Conservation (phyloP, 2,797 vertebrate species). For the Periparus ater region DNA sequence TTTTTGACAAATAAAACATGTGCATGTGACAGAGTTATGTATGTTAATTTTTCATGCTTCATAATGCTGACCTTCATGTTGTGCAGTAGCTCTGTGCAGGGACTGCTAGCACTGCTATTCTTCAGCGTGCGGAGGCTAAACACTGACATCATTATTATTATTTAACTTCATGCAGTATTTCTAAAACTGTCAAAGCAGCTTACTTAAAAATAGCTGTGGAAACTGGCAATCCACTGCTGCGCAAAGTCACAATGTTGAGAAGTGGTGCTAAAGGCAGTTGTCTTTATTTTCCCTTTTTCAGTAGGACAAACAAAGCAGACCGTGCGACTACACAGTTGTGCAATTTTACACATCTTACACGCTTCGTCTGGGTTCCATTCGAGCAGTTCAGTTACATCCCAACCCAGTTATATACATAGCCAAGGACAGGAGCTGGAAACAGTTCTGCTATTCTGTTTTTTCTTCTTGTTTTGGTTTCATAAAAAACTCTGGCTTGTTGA, state of each 20-base stretch:
- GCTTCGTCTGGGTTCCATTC: background rate
- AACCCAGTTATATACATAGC: background rate
- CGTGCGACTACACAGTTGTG: background rate
- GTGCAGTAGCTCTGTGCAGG: background rate
- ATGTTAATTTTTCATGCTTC: conserved; percentile 47
- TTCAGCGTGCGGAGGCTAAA: conserved; percentile 36
- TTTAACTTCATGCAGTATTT: conserved; percentile 45
- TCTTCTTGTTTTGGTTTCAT: conserved; percentile 77
- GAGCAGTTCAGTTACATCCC: background rate
- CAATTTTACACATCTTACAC: background rate
- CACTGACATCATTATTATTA: conserved; percentile 50
- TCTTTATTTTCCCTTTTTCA: conserved; percentile 71
- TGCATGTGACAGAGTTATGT: conserved; percentile 58
- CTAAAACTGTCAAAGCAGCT: conserved; percentile 33
- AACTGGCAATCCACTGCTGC: background rate
- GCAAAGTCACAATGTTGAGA: conserved; percentile 44
- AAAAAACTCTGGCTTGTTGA: conserved; percentile 87
- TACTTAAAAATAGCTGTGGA: conserved; percentile 39
- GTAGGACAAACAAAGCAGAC: conserved; percentile 8
- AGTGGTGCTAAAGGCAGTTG: conserved; percentile 26
- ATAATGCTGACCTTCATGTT: background rate
- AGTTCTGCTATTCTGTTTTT: conserved; percentile 74
- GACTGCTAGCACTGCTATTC: background rate
- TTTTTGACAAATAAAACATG: conserved; percentile 62
- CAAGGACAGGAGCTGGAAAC: background rate